Evolutionary conservation across 2,888 invertebrate species (phyloP).

Genomic region (Cartodere bifasciata): DNA sequence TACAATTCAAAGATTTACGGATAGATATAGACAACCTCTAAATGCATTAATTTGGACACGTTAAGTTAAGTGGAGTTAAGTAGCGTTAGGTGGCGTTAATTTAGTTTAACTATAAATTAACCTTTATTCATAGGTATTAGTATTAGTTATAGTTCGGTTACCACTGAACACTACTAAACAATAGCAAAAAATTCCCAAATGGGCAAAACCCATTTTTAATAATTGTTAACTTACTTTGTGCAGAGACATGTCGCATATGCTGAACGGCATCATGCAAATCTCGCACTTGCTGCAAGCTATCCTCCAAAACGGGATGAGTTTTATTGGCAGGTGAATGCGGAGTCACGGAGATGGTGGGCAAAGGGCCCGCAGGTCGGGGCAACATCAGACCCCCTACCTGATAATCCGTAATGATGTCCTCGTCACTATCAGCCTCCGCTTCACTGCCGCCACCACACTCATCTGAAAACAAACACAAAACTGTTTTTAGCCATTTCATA

Average conservation of each 20-base stretch:
- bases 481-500: too few species aligned
- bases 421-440: conserved; percentile 63
- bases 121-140: too few species aligned
- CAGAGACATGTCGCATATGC: conserved; percentile 57
- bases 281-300: conserved; percentile 61
- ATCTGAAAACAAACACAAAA: conserved; percentile 40
- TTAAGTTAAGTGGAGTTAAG: too few species aligned
- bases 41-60: too few species aligned
- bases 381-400: conserved; percentile 29
- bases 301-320: conserved; percentile 54
- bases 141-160: too few species aligned
- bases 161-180: too few species aligned
- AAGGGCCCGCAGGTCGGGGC: conserved; percentile 28
- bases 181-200: too few species aligned
- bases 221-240: conserved; percentile 26
- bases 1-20: too few species aligned
- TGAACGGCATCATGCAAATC: conserved; percentile 65
- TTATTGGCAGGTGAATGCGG: conserved; percentile 74
- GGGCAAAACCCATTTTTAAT: too few species aligned
- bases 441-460: conserved; percentile 55
- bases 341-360: conserved; percentile 78
- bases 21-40: too few species aligned
- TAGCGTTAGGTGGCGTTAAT: too few species aligned
- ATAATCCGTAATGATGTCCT: conserved; percentile 69
- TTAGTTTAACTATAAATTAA: too few species aligned